Percentiles rank a stretch among this genome's conserved stretches.
phyloP scores from a whole-genome alignment of 2,888 invertebrate genomes.

The Cryptocephalus moraei region DNA sequence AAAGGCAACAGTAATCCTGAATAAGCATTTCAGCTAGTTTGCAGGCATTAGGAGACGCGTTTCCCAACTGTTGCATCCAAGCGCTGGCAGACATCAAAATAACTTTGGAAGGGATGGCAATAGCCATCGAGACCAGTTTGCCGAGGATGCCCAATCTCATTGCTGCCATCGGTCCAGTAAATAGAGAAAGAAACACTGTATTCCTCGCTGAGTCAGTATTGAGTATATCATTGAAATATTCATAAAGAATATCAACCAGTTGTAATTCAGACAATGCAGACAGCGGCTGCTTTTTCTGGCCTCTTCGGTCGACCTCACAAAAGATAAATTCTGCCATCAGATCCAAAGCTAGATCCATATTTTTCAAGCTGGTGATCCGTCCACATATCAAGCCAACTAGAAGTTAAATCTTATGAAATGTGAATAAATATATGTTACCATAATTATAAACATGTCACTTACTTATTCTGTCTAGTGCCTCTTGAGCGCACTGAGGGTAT shows the following conservation, averaged over 20 bases:
- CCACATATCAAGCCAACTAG: constrained; percentile 52
- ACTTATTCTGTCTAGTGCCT: constrained; percentile 68
- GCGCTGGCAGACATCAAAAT: constrained; percentile 71
- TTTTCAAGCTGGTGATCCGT: constrained; percentile 48
- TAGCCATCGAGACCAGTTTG: constrained; percentile 77
- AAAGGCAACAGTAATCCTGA: constrained; percentile 71
- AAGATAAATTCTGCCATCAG: constrained; percentile 78
- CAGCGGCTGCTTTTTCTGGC: constrained; percentile 44
- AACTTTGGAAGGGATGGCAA: constrained; percentile 68
- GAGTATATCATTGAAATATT: constrained; percentile 58
- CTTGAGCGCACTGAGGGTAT: constrained; percentile 65
- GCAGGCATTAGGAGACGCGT: constrained; percentile 64
- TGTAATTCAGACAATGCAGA: constrained; percentile 66
- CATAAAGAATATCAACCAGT: constrained; percentile 65
- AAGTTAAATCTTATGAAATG: constrained; percentile 6
- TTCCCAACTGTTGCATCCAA: constrained; percentile 83
- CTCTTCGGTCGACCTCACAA: constrained; percentile 60
- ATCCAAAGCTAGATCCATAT: constrained; percentile 64
- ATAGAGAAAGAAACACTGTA: constrained; percentile 73
- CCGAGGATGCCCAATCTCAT: constrained; percentile 62
- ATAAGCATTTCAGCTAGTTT: constrained; percentile 69
- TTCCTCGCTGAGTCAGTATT: constrained; percentile 64
- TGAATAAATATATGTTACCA: no score
- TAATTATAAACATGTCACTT: neutral
- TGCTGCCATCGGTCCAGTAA: constrained; percentile 59